These are phyloP conservation scores for Aquatica leii DNA, from an alignment of 2,888 invertebrate species.

Conservation along the genomic window DNA sequence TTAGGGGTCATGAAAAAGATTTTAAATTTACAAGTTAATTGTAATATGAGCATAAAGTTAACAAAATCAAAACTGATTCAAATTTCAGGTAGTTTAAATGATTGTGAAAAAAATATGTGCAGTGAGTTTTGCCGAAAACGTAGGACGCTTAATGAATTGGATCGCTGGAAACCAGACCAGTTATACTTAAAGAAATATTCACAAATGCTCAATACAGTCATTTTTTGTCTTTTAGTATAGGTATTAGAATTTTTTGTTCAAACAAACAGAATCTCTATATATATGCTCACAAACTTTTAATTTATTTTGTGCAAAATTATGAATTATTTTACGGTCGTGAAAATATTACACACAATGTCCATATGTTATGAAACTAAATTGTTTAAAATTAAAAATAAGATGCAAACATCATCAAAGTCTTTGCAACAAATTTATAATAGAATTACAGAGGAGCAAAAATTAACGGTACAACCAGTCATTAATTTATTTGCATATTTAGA, in stretches of 20 bases:
- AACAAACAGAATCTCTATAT: neutral
- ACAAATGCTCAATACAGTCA: slow-evolving; percentile 19
- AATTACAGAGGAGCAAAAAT: slow-evolving; percentile 5
- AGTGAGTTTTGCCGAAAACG: neutral
- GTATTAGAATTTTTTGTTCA: slow-evolving; percentile 21
- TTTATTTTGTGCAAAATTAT: too few species aligned
- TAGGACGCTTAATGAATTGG: neutral
- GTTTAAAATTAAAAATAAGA: slow-evolving; percentile 7
- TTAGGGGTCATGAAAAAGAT: neutral
- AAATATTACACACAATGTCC: slow-evolving; percentile 11
- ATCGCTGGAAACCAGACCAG: neutral
- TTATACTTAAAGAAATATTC: neutral
- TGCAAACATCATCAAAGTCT: slow-evolving; percentile 1
- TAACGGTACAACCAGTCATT: slow-evolving; percentile 8
- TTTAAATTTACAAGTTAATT: neutral
- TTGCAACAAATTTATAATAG: too few species aligned
- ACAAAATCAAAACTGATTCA: neutral
- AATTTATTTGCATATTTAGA: too few species aligned
- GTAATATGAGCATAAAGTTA: slow-evolving; percentile 18
- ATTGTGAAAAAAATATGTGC: neutral
- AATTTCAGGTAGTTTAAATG: neutral
- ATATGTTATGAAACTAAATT: neutral
- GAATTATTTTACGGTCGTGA: slow-evolving; percentile 6
- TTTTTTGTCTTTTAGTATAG: slow-evolving; percentile 22
- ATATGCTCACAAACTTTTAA: neutral